Percentiles rank a stretch among this genome's conserved stretches.
phyloP scores from a whole-genome alignment of 2,888 invertebrate species.

The Trisateles emortualis region DNA sequence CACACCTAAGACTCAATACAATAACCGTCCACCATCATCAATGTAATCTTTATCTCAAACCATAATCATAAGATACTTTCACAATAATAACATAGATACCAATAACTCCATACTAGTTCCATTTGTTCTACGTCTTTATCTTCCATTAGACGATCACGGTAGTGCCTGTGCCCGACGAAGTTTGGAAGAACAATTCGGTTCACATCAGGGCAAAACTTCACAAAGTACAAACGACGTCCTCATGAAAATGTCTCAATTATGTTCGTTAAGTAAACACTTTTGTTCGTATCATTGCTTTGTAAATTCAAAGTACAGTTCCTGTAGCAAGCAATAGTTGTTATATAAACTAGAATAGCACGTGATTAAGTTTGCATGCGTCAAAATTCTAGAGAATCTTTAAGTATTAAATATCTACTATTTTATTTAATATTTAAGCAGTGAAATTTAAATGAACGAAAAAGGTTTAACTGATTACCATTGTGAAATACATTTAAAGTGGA shows the following conservation, averaged over 20 bases:
- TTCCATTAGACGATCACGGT: slow-evolving; percentile 30
- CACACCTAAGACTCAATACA: too few species aligned
- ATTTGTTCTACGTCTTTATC: slow-evolving; percentile 27
- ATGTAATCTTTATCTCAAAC: too few species aligned
- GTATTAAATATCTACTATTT: too few species aligned
- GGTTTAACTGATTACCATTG: too few species aligned
- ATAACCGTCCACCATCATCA: too few species aligned
- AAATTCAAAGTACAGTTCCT: slow-evolving; percentile 4
- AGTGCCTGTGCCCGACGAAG: slow-evolving; percentile 33
- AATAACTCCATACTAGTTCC: slow-evolving; percentile 1
- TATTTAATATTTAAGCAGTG: too few species aligned
- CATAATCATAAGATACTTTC: too few species aligned
- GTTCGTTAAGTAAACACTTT: slow-evolving; percentile 59
- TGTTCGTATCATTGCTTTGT: slow-evolving; percentile 45
- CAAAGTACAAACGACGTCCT: slow-evolving; percentile 52
- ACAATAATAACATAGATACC: not conserved
- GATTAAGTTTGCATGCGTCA: too few species aligned
- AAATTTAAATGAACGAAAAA: too few species aligned
- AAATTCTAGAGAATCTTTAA: too few species aligned
- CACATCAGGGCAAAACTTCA: slow-evolving; percentile 54
- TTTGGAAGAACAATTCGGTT: slow-evolving; percentile 55
- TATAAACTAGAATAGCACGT: too few species aligned
- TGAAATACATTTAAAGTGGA: too few species aligned
- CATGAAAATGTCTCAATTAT: slow-evolving; percentile 64
- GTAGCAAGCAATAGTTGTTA: not conserved